Conservation (phyloP, 2,113 vertebrate genomes). For the Cercocebus atys region DNA sequence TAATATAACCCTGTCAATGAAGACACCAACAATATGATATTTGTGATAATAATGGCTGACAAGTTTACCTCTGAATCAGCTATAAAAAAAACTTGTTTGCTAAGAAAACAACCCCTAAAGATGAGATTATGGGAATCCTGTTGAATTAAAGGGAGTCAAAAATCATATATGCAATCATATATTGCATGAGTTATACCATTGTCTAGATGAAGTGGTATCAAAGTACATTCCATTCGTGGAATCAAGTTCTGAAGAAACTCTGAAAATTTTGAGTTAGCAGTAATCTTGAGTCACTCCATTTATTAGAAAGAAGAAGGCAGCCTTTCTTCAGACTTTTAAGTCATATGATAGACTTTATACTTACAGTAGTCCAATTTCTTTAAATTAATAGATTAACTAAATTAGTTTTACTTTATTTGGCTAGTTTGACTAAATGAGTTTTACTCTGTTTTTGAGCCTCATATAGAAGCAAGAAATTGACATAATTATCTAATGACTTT, state of each 20-base stretch:
- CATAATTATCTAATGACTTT: neutral
- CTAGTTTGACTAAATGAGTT: neutral
- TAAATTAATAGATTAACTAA: conserved; percentile 22
- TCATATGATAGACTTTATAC: neutral
- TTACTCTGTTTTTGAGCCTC: conserved; percentile 34
- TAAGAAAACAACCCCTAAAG: neutral
- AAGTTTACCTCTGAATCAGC: neutral
- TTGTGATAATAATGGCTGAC: neutral
- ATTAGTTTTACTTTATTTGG: conserved; percentile 36
- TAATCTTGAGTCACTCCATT: neutral
- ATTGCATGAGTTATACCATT: neutral
- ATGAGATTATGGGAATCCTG: neutral
- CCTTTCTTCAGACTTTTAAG: neutral
- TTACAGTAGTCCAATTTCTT: neutral
- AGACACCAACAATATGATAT: neutral
- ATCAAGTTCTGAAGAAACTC: neutral
- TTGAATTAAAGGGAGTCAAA: neutral
- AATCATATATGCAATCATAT: neutral
- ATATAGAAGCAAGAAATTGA: conserved; percentile 34
- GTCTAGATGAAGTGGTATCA: neutral
- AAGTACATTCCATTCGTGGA: neutral
- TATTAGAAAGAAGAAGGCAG: neutral
- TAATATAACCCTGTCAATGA: neutral
- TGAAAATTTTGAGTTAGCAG: neutral
- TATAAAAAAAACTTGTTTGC: neutral